A percentile compares a stretch with the other conserved stretches of the same genome.
Conservation (phyloP, 2,888 invertebrate species). For the Blera fallax region DNA sequence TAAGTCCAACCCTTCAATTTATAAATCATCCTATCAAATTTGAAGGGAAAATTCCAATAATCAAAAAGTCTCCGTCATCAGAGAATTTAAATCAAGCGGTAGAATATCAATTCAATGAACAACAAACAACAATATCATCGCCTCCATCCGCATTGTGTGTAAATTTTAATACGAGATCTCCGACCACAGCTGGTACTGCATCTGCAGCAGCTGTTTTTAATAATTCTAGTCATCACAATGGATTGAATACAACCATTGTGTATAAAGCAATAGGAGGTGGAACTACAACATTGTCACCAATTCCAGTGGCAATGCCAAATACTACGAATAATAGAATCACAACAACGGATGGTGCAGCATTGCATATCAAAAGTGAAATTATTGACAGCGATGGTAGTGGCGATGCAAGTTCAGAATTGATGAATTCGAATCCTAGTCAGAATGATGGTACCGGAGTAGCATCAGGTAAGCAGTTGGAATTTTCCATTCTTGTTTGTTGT, state of each 20-base stretch:
- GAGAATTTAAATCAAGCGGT: conserved; percentile 45
- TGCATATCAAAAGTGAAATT: conserved; percentile 79
- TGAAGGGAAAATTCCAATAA: conserved; percentile 81
- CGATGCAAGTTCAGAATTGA: conserved; percentile 74
- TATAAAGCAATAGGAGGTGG: conserved; percentile 71
- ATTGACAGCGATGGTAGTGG: conserved; percentile 74
- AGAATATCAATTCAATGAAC: conserved; percentile 36
- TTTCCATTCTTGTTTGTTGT: neutral
- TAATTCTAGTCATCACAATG: conserved; percentile 63
- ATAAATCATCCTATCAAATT: conserved; percentile 80
- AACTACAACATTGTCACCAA: conserved; percentile 75
- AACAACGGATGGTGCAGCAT: conserved; percentile 78
- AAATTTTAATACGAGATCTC: conserved; percentile 55
- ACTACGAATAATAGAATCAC: conserved; percentile 67
- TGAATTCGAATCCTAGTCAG: conserved; percentile 74
- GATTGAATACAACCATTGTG: conserved; percentile 64
- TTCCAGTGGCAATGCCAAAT: conserved; percentile 74
- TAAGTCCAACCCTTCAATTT: conserved; percentile 78
- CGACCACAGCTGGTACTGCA: conserved; percentile 59
- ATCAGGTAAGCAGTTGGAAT: conserved; percentile 43
- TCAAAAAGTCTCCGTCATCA: conserved; percentile 75
- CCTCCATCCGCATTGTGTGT: conserved; percentile 55
- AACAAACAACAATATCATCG: conserved; percentile 37
- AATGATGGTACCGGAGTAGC: conserved; percentile 72
- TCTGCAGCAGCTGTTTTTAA: conserved; percentile 71